Base-by-base conservation (phyloP, 2,888 invertebrate species). In the Caradrina clavipalpis region DNA sequence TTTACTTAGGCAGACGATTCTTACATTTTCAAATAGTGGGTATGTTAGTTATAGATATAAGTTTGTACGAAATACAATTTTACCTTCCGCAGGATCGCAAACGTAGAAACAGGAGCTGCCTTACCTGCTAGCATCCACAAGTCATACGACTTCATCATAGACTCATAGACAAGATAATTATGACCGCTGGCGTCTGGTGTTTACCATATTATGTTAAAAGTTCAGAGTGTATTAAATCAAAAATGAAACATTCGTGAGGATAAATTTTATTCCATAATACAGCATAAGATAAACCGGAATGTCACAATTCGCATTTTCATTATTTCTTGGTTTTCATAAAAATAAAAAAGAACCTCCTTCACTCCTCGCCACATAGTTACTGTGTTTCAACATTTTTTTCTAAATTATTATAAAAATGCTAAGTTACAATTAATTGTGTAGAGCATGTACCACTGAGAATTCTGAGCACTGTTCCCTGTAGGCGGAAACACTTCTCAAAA, bases 261-360 rank as follows among this genome's bases (percentile, higher is more conserved):
- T 95, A 96, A 84, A 81, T 95, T 96, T 96, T 95, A 96, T 95
- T 96, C 95, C 95, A 95, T 95, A 95, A 95, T 95, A 96, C 95
- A 96, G 96, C 95, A 94, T 92, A 95, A 95, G 96, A 96, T 95
- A 95, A 96, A 95, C 96, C 96, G 96, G 96, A 96, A 96, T 96
- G 96, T 96, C 95, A 95, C 95, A 95, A 93, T 90, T 93, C 91
- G 92, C 91, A 93, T 92, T 91, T 91, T 92, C 90, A 93, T 91
- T 91, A 90, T 90, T 91, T 92, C 90, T 91, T 87, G 91, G 92
- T 93, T 92, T 90, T 88, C 91, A 92, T 94, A 92, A 94, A 94
- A 95, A 93, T 93, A 92, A 94, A 93, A 91, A 90, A 85, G 83
- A 91, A 92, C 84, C 88, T 87, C 91, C 91, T 92, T 92, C 93